phyloP scores from a whole-genome alignment of 1,140 invertebrate species.

The Acromyrmex heyeri region DNA sequence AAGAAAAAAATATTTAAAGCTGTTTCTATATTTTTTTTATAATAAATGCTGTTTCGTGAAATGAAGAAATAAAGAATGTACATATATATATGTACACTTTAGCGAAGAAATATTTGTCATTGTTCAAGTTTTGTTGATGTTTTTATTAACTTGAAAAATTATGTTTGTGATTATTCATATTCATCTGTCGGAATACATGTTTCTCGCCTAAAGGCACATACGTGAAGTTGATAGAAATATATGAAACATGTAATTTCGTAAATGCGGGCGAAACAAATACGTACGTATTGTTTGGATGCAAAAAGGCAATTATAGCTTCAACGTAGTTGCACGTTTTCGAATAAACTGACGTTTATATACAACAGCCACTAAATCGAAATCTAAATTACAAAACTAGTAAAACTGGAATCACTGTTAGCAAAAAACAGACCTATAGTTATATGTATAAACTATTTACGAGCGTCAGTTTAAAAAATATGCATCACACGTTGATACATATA shows the following conservation, averaged over 20 bases:
- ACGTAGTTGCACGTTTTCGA: conserved; percentile 26
- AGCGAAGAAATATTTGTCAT: not conserved
- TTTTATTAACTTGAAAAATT: conserved; percentile 26
- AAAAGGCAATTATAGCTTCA: conserved; percentile 50
- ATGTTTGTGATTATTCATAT: conserved; percentile 16
- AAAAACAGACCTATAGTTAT: conserved; percentile 2
- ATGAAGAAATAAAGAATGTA: not conserved
- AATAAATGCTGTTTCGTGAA: not conserved
- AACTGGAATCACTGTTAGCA: not conserved
- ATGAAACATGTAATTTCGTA: conserved; percentile 42
- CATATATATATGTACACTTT: no score
- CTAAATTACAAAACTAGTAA: conserved; percentile 49
- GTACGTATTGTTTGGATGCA: conserved; percentile 51
- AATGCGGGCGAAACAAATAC: conserved; percentile 40
- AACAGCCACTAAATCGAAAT: conserved; percentile 35
- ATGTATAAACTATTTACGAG: conserved; percentile 11
- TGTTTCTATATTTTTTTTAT: not conserved
- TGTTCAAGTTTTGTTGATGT: not conserved
- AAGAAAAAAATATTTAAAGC: not conserved
- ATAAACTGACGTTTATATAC: conserved; percentile 49
- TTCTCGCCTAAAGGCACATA: conserved; percentile 25
- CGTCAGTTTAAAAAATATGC: not conserved
- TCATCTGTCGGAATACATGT: conserved; percentile 6
- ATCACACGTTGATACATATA: not conserved
- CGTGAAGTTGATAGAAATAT: conserved; percentile 46